A percentile compares a stretch with the other conserved stretches of the same genome.
phyloP scores from a whole-genome alignment of 2,797 vertebrate species.

The Clamator glandarius region DNA sequence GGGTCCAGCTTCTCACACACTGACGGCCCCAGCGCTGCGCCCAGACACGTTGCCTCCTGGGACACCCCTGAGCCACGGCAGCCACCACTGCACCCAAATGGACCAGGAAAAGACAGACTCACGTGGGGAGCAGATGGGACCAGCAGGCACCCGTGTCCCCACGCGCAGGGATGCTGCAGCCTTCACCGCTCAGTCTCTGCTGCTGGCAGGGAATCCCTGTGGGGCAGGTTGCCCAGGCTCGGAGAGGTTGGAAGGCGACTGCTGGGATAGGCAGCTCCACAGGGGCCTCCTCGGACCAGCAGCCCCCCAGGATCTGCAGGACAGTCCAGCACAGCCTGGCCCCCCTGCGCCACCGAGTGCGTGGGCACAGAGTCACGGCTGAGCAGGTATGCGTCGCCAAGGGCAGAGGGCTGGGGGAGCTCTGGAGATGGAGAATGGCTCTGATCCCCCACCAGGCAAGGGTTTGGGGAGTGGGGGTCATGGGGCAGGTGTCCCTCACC shows the following conservation, averaged over 20 bases:
- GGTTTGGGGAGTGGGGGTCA: background rate
- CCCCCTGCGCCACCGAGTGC: accelerated
- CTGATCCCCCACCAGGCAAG: background rate
- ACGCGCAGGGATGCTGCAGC: background rate
- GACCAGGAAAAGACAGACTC: background rate
- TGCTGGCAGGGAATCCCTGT: background rate
- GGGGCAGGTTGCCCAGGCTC: background rate
- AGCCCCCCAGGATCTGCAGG: background rate
- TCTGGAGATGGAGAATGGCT: background rate
- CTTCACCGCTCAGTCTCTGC: background rate
- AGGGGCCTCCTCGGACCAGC: background rate
- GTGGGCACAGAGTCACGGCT: background rate
- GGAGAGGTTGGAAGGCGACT: accelerated
- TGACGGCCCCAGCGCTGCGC: accelerated
- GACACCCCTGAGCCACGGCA: background rate
- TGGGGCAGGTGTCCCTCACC: background rate
- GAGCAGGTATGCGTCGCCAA: accelerated
- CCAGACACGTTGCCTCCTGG: background rate
- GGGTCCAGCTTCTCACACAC: background rate
- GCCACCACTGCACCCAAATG: background rate
- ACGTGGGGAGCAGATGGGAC: background rate
- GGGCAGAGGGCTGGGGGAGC: background rate
- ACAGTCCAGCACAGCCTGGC: background rate
- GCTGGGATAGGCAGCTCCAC: background rate
- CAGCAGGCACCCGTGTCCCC: background rate